Evolutionary conservation across 1,140 invertebrate species (phyloP), one percentile per base, ranked within the genome.

Genomic region (Anoplophora glabripennis): DNA sequence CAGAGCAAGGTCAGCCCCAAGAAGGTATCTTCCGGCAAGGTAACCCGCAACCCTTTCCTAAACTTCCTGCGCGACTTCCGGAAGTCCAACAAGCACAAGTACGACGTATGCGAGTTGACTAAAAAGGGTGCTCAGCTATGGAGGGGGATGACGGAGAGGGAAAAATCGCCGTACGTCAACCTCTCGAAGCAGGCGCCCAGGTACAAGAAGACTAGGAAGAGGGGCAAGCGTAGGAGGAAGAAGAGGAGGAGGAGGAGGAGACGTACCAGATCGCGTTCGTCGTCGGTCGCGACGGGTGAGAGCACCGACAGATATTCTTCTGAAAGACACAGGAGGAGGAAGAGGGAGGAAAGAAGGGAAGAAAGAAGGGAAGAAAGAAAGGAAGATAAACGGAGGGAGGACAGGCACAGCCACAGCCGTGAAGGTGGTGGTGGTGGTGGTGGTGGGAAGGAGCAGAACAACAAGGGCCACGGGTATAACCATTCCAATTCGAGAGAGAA

Each of bases 91-190:
- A 49, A 49, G n/a, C 34, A 34, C 2, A 49, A 49, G 35, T 11
- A 34, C n/a, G 17, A 12, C 2, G 18, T n/a, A 9, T 7, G 14
- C 10, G 47, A 49, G n/a, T 4, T 49, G 11, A 49, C 28, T 7
- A 49, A 49, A n/a, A 34, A 34, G 7, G 47, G 47, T 7, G 47
- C 11, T 4, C 47, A 49, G 47, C 8, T 49, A 15, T 49, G 47
- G 47, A 33, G 47, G 28, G 21, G 28, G 3, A 49, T 49, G 47
- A 49, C 21, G 33, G 47, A 21, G 1, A 49, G 47, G n/a, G 47
- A 49, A n/a, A 49, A 49, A 4, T 49, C 47, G 14, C 47, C 47
- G 4, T 49, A 49, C 28, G n/a, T 28, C 11, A 49, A 49, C 9
- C 33, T 49, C 7, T 33, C 47, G n/a, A 49, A 35, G 12, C 47